A percentile compares a stretch with the other conserved stretches of the same genome.
Evolutionary conservation across 1,140 invertebrate species (phyloP).

Genomic region (Calephelis virginiensis): DNA sequence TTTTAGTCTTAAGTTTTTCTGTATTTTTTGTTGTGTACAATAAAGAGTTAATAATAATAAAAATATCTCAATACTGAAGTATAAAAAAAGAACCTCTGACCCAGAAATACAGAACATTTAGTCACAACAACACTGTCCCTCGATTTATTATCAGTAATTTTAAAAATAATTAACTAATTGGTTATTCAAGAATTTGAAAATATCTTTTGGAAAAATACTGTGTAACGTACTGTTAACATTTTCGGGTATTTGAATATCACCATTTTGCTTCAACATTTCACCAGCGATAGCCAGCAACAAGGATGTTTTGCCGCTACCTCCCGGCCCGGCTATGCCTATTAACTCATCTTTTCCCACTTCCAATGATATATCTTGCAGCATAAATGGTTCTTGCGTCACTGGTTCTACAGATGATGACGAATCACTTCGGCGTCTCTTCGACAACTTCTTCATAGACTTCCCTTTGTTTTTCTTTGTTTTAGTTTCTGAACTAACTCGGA

Average conservation of each 20-base stretch:
- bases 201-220: too few relatives aligned
- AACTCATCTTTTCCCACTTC: constrained; percentile 82
- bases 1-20: too few relatives aligned
- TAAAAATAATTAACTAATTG: too few relatives aligned
- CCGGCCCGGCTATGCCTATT: constrained; percentile 85
- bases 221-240: constrained; percentile 78
- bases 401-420: constrained; percentile 44
- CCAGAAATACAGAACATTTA: too few relatives aligned
- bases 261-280: constrained; percentile 83
- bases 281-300: constrained; percentile 86
- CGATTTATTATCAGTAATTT: too few relatives aligned
- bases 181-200: too few relatives aligned
- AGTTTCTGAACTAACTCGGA: constrained; percentile 25
- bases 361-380: constrained; percentile 79
- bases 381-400: constrained; percentile 57
- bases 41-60: too few relatives aligned
- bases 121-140: too few relatives aligned
- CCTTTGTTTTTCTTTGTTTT: constrained; percentile 74
- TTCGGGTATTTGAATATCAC: constrained; percentile 81
- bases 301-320: constrained; percentile 89
- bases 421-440: constrained; percentile 44
- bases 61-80: too few relatives aligned
- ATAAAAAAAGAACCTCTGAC: too few relatives aligned
- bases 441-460: constrained; percentile 65
- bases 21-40: too few relatives aligned